A percentile compares a stretch with the other conserved stretches of the same genome.
Evolutionary conservation across 2,113 vertebrate species (phyloP).

Genomic region (Bathybates hornii): DNA sequence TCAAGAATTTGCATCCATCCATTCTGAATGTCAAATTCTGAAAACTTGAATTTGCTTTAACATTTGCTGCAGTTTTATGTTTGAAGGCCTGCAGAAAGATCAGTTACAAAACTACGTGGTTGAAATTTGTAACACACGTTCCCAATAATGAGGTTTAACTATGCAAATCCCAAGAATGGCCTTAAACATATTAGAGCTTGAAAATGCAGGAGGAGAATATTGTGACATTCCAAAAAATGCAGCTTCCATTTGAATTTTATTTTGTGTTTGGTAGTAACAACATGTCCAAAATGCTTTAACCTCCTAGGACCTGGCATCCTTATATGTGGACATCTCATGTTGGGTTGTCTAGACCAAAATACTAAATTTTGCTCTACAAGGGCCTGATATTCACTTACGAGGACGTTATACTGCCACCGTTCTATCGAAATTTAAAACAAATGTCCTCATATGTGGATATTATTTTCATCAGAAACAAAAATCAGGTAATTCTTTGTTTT

Average conservation of each 20-base stretch:
- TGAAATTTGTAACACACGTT: background rate
- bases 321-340: background rate
- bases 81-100: background rate
- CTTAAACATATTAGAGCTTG: background rate
- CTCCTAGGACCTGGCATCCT: background rate
- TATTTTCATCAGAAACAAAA: background rate
- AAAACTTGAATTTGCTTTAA: background rate
- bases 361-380: background rate
- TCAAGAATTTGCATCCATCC: background rate
- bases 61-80: background rate
- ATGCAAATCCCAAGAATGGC: rapidly evolving
- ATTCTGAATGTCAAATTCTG: background rate
- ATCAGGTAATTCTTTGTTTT: background rate
- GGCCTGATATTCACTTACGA: background rate
- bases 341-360: background rate
- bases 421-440: background rate
- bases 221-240: rapidly evolving
- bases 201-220: background rate
- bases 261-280: background rate
- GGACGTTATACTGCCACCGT: rapidly evolving
- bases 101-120: background rate
- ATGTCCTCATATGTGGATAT: background rate
- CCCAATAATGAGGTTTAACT: background rate
- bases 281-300: background rate
- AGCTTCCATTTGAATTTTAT: background rate